Base-by-base conservation (phyloP, 2,113 vertebrate species). In the Tupaia chinensis region DNA sequence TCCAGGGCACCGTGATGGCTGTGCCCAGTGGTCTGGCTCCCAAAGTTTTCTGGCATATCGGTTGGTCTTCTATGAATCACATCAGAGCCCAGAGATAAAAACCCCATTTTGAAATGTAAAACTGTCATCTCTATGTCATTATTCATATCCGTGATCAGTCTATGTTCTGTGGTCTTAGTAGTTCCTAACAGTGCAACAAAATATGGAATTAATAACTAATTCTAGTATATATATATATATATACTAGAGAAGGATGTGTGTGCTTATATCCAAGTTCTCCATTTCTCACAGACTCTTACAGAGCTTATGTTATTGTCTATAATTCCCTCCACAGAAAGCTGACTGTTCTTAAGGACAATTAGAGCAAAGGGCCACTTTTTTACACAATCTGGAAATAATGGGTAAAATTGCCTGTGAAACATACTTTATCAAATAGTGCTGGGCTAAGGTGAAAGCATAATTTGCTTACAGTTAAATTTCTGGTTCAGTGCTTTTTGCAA, bases 401-500 rank as follows among this genome's bases (percentile, higher is more conserved):
- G 73, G 87, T 72, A 92, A 81, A 87, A 92, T 54, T 68, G 73
- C 34, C 60, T 8, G 3, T 68, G 84, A 83, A 96, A 61, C 80
- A 82, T 11, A 60, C 80, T 96, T 87, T 94, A 89, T 63, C 89
- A 87, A 95, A 79, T n/a, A 80, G 82, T 34, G 56, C 83, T 70
- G 95, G 83, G 53, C 9, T 53, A 69, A 94, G 91, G 94, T 84
- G 76, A 89, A 97, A 88, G 68, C 82, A 69, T 9, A 76, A 87
- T 95, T 95, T 93, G 87, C 87, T 96, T 97, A 84, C 23, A 97
- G 68, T 95, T 89, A 81, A 70, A 81, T 92, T 96, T 96, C 91
- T 94, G 93, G 93, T 94, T 97, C 94, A 88, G 83, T 70, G 93
- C 86, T 84, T 93, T 97, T 58, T 74, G 63, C 74, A 97, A 97